A percentile compares a stretch with the other conserved stretches of the same genome.
Evolutionary conservation across 2,113 vertebrate genomes (phyloP).

Genomic region (Atrichornis clamosus): DNA sequence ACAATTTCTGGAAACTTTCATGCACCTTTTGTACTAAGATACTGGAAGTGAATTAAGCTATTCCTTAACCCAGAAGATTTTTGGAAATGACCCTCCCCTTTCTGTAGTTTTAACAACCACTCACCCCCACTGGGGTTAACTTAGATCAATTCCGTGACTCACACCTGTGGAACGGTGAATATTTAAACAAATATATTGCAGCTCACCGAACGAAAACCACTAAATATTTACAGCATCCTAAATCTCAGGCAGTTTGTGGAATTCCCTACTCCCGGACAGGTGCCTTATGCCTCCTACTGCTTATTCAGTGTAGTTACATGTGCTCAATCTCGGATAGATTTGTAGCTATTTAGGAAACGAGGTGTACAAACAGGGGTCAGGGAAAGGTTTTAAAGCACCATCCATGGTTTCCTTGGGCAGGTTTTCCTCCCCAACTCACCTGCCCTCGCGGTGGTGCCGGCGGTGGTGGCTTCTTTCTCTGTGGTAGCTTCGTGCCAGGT

Average conservation of each 20-base stretch:
- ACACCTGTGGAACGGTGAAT: fast-evolving
- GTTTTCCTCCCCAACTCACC: neutral
- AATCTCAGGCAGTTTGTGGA: neutral
- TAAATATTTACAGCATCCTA: neutral
- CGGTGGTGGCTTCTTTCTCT: neutral
- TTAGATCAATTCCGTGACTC: neutral
- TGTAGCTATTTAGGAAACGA: fast-evolving
- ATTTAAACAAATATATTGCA: neutral
- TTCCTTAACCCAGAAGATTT: neutral
- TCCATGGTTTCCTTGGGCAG: neutral
- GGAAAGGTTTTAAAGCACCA: neutral
- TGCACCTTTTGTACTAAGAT: neutral
- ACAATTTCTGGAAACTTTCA: neutral
- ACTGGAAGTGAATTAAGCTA: neutral
- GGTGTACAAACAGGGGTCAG: fast-evolving
- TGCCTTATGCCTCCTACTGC: constrained; percentile 50
- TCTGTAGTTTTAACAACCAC: neutral
- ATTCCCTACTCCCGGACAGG: neutral
- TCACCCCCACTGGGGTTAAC: neutral
- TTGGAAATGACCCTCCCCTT: neutral
- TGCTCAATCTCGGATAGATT: neutral
- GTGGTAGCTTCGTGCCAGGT: neutral
- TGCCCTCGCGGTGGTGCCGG: neutral
- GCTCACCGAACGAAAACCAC: neutral
- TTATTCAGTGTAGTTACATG: neutral